phyloP scores from a whole-genome alignment of 2,888 invertebrate species.

The Apeira syringaria region DNA sequence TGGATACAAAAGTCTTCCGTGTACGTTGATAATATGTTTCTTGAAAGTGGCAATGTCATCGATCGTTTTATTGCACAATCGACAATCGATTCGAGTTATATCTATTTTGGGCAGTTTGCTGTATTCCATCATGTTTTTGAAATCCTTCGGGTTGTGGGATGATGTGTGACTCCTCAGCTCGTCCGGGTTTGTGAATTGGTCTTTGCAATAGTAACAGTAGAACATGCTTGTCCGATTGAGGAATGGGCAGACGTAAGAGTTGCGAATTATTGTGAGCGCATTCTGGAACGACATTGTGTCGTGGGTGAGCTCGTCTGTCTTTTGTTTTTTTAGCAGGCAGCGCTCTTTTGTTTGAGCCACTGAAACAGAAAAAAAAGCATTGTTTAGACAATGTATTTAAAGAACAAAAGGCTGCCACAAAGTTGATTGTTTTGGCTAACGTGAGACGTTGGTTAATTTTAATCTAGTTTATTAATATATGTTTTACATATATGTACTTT shows the following conservation, averaged over 20 bases:
- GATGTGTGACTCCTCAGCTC: constrained; percentile 66
- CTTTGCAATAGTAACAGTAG: constrained; percentile 71
- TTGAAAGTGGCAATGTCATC: constrained; percentile 56
- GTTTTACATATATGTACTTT: too few relatives aligned
- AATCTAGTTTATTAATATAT: too few relatives aligned
- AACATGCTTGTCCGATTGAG: constrained; percentile 67
- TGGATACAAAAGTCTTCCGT: constrained; percentile 46
- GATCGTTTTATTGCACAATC: constrained; percentile 63
- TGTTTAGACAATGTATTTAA: too few relatives aligned
- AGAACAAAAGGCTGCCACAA: too few relatives aligned
- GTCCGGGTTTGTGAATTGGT: constrained; percentile 66
- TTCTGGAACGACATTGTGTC: constrained; percentile 60
- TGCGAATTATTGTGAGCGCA: constrained; percentile 56
- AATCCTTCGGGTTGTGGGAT: constrained; percentile 58
- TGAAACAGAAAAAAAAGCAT: constrained; percentile 31
- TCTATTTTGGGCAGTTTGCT: constrained; percentile 72
- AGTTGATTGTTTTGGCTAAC: too few relatives aligned
- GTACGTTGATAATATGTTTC: constrained; percentile 49
- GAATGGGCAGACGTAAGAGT: constrained; percentile 69
- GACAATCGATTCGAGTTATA: constrained; percentile 67
- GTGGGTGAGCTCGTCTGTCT: constrained; percentile 39
- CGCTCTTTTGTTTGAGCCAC: constrained; percentile 29
- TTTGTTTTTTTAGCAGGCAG: background rate
- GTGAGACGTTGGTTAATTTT: too few relatives aligned
- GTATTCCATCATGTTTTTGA: constrained; percentile 59